Base-by-base conservation (phyloP, 2,888 invertebrate genomes). In the Noctua pronuba region DNA sequence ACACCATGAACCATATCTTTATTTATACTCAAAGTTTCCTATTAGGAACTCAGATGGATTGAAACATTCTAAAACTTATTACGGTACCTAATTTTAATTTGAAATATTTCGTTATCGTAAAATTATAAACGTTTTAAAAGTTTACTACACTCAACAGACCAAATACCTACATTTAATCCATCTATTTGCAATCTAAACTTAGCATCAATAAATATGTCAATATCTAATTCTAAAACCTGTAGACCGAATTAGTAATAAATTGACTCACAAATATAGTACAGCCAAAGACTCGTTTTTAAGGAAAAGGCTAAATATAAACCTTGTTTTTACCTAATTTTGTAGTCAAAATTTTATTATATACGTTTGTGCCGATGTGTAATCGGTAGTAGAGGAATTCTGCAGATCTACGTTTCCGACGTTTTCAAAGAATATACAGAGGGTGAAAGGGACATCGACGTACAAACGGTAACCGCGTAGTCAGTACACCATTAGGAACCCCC, bases 241-340 rank as follows among this genome's bases (percentile, higher is more conserved):
- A 79, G 2, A 24, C 24, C 8, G 6, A 41, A 41, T 2, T 44
- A 5, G 18, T 49, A n/a, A 46, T 21, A 46, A 72, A 31, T 77
- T 46, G n/a, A 38, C 28, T 2, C 35, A 28, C 21, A 31, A 52
- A 18, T 52, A 55, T 58, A 73, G 58, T 28, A 21, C 21, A 10
- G 16, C 6, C 41, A 28, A 18, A 5, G 35, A 52, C 62, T 44
- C 1, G 35, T 46, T 52, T 80, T 31, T 35, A 80, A 35, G 49
- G 31, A 49, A 62, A 74, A 64, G 5, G 18, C 52, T 62, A 73
- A 62, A 62, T 52, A 62, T 77, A 80, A 7, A 58, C 44, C 24
- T 21, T 72, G 38, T 35, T 18, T 62, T 81, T n/a, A 64, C 16
- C 35, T 21, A n/a, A 41, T 31, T 38, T 24, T 38, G 24, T 16